A percentile compares a stretch with the other conserved stretches of the same genome.
Evolutionary conservation across 2,797 vertebrate genomes (phyloP).

Genomic region (Gymnodraco acuticeps): DNA sequence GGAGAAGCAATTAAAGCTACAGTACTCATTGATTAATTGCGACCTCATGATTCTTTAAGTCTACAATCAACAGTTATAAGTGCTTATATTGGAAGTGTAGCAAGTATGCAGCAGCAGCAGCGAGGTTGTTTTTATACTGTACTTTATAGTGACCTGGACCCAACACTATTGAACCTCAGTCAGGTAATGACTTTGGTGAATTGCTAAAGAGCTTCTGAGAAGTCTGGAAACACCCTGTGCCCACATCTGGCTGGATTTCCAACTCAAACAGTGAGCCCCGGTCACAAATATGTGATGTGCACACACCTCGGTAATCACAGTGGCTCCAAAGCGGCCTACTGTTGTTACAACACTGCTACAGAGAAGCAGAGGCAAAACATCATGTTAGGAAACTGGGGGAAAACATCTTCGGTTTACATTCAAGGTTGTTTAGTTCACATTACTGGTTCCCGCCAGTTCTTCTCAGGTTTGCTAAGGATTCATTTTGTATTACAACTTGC

Average conservation of each 20-base stretch:
- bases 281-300: slow-evolving; percentile 38
- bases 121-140: slow-evolving; percentile 34
- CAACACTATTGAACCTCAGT: slow-evolving; percentile 57
- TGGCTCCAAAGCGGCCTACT: slow-evolving; percentile 22
- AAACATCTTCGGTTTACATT: slow-evolving; percentile 48
- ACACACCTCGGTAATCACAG: slow-evolving; percentile 47
- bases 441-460: not conserved
- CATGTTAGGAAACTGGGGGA: not conserved
- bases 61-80: slow-evolving; percentile 65
- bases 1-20: slow-evolving; percentile 65
- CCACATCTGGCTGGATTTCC: slow-evolving; percentile 25
- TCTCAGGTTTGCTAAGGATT: not conserved
- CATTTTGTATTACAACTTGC: not conserved
- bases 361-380: slow-evolving; percentile 33
- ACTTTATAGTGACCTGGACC: slow-evolving; percentile 34
- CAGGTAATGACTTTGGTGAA: slow-evolving; percentile 28
- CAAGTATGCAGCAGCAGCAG: slow-evolving; percentile 38
- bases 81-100: slow-evolving; percentile 54
- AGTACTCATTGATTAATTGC: slow-evolving; percentile 47
- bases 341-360: slow-evolving; percentile 31
- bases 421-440: slow-evolving; percentile 22
- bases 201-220: slow-evolving; percentile 50
- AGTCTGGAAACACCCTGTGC: slow-evolving; percentile 38
- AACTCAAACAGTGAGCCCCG: slow-evolving; percentile 37
- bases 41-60: slow-evolving; percentile 45